Percentiles rank a stretch among this genome's conserved stretches.
These are phyloP conservation scores for Chionis minor DNA, from an alignment of 2,113 vertebrate species.

Conservation along the genomic window DNA sequence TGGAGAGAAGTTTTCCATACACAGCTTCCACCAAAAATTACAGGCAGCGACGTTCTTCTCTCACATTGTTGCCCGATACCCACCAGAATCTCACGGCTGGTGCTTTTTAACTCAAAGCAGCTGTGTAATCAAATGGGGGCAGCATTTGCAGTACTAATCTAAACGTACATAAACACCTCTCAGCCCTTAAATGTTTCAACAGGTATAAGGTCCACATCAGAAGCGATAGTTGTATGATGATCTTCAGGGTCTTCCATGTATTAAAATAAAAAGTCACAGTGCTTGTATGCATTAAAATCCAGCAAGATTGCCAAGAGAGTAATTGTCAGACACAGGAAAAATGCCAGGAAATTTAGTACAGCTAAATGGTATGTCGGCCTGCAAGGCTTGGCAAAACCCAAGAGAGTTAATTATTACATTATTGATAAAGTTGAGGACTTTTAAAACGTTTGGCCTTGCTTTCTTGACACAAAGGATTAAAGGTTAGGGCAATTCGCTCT, in stretches of 20 bases:
- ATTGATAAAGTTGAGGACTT: constrained; percentile 53
- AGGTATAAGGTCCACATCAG: not conserved
- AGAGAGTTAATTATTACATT: constrained; percentile 59
- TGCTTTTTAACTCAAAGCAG: not conserved
- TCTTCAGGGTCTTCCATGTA: not conserved
- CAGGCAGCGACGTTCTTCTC: not conserved
- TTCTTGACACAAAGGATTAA: constrained; percentile 25
- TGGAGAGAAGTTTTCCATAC: not conserved
- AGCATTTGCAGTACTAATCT: not conserved
- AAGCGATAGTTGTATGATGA: not conserved
- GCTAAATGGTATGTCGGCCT: not conserved
- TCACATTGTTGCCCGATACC: not conserved
- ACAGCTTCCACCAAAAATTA: not conserved
- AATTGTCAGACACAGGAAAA: constrained; percentile 48
- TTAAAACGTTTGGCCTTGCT: constrained; percentile 34
- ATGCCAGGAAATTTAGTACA: constrained; percentile 17
- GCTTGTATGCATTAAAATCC: not conserved
- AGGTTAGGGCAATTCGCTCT: constrained; percentile 16
- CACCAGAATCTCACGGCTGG: not conserved
- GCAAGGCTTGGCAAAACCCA: constrained; percentile 21
- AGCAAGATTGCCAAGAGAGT: constrained; percentile 38
- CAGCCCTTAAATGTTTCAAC: not conserved
- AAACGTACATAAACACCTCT: not conserved
- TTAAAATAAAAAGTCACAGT: not conserved
- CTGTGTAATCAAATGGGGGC: not conserved